A percentile compares a stretch with the other conserved stretches of the same genome.
phyloP scores from a whole-genome alignment of 2,888 invertebrate species.

The Drosophila nr. perissopoda region DNA sequence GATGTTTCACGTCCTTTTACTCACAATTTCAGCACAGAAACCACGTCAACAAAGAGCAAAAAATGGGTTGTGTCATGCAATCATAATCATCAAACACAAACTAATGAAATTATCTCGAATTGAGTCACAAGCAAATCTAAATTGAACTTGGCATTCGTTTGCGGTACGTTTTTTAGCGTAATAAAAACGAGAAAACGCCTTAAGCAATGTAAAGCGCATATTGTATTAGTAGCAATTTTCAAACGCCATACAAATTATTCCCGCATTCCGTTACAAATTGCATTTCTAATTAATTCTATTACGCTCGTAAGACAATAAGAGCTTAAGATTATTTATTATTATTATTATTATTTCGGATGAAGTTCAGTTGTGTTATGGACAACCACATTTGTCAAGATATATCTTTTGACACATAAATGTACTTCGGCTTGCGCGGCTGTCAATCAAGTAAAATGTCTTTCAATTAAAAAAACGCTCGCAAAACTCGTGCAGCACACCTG shows the following conservation, averaged over 20 bases:
- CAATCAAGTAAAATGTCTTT: constrained; percentile 47
- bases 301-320: constrained; percentile 1
- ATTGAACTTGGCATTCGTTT: not conserved
- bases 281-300: not conserved
- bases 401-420: constrained; percentile 5
- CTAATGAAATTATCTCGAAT: constrained; percentile 32
- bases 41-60: not conserved
- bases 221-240: not conserved
- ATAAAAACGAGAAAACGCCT: not conserved
- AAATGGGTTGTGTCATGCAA: constrained; percentile 3
- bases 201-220: not conserved
- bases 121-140: constrained; percentile 1
- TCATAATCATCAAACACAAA: constrained; percentile 1
- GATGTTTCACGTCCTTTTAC: not conserved
- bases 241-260: not conserved
- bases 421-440: constrained; percentile 24
- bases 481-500: constrained; percentile 24
- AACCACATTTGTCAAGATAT: constrained; percentile 30
- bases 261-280: not conserved
- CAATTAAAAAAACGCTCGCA: constrained; percentile 37
- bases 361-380: not conserved
- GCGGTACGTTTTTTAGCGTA: too few relatives aligned
- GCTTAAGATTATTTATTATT: not conserved
- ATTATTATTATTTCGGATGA: constrained; percentile 22
- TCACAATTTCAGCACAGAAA: not conserved